phyloP scores from a whole-genome alignment of 2,113 vertebrate genomes.

The Tachysurus fulvidraco region DNA sequence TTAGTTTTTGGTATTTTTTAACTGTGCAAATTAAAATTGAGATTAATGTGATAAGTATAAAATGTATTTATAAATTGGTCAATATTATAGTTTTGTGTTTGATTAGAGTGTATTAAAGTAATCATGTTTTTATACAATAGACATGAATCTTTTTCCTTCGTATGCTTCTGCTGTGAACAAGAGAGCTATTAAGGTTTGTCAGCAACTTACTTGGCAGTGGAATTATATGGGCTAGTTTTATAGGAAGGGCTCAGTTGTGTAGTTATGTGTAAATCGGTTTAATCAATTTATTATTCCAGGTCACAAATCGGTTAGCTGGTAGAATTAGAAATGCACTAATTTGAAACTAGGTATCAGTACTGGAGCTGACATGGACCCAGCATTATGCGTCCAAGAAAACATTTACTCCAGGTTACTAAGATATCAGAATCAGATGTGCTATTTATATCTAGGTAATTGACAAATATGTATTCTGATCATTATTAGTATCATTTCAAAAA shows the following conservation, averaged over 20 bases:
- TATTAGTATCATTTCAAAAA: not conserved
- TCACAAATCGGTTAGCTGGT: not conserved
- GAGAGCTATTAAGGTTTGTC: not conserved
- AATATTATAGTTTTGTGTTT: not conserved
- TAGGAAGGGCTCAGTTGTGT: not conserved
- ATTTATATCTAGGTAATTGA: not conserved
- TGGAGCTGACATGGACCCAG: not conserved
- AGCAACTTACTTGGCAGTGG: not conserved
- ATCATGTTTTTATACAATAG: not conserved
- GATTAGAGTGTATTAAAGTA: not conserved
- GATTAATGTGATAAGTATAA: not conserved
- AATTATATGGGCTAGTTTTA: conserved; percentile 9
- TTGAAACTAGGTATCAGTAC: not conserved
- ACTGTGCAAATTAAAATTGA: not conserved
- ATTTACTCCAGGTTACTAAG: not conserved
- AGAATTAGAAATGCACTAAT: not conserved
- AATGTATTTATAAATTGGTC: not conserved
- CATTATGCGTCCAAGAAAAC: not conserved
- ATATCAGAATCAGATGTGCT: not conserved
- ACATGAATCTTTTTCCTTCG: not conserved
- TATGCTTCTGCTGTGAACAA: not conserved
- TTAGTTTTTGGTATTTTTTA: not conserved
- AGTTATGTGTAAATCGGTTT: not conserved
- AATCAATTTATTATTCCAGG: not conserved
- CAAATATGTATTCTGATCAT: not conserved